phyloP scores from a whole-genome alignment of 2,888 invertebrate genomes.

The Cheilosia vulpina region DNA sequence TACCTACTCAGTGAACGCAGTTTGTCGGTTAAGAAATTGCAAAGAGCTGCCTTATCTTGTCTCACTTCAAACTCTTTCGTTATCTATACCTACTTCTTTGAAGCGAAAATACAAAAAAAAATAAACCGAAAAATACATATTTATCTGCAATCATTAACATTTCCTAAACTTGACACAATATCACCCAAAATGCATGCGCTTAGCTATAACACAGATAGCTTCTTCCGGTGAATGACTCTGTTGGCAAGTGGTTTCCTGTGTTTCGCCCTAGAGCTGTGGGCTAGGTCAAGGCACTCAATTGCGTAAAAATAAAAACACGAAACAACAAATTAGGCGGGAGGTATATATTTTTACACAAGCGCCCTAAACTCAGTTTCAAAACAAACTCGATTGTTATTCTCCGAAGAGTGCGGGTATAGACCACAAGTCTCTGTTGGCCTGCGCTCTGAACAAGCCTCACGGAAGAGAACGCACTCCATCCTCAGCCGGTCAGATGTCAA shows the following conservation, averaged over 20 bases:
- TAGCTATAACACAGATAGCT: conserved; percentile 48
- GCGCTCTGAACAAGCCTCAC: background rate
- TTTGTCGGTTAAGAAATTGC: too few species aligned
- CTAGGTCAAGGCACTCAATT: conserved; percentile 60
- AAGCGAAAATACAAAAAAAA: background rate
- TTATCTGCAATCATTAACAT: conserved; percentile 53
- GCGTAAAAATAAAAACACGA: conserved; percentile 56
- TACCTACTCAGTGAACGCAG: too few species aligned
- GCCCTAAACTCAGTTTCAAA: conserved; percentile 7
- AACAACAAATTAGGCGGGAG: conserved; percentile 36
- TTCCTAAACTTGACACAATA: conserved; percentile 67
- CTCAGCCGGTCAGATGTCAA: background rate
- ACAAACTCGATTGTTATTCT: background rate
- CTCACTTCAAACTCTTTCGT: too few species aligned
- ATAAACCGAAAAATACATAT: conserved; percentile 13
- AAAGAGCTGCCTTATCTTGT: too few species aligned
- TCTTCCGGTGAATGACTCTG: conserved; percentile 56
- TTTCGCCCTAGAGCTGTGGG: conserved; percentile 45
- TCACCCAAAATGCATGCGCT: conserved; percentile 27
- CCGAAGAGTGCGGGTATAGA: background rate
- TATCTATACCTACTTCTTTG: background rate
- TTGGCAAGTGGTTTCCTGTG: conserved; percentile 37
- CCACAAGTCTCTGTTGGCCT: background rate
- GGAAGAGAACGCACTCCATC: background rate
- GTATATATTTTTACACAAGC: conserved; percentile 2